Evolutionary conservation across 2,113 vertebrate genomes (phyloP).

Genomic region (Prochilodus magdalenae): DNA sequence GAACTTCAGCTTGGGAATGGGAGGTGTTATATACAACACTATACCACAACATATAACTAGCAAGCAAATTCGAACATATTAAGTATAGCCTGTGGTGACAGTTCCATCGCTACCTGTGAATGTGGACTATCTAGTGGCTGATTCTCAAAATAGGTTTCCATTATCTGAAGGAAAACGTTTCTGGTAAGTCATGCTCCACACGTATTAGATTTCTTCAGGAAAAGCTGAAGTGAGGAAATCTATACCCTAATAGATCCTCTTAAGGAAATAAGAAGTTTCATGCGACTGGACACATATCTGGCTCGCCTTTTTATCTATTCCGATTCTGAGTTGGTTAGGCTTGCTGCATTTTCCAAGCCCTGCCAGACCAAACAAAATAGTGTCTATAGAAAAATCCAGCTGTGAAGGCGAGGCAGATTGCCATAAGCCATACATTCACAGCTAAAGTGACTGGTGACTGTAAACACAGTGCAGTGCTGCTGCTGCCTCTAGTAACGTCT

Average conservation of each 20-base stretch:
- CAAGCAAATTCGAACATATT: no score
- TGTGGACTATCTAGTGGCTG: no score
- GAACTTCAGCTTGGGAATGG: no score
- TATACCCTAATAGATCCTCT: not conserved
- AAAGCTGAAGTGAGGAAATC: not conserved
- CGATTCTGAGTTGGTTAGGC: not conserved
- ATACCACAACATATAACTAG: no score
- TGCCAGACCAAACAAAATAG: conserved; percentile 13
- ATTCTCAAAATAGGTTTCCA: no score
- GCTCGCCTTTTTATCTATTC: not conserved
- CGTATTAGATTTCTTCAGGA: not conserved
- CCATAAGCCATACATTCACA: conserved; percentile 15
- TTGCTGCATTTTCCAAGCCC: conserved; percentile 13
- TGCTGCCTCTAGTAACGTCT: not conserved
- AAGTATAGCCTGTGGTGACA: no score
- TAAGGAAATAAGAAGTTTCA: not conserved
- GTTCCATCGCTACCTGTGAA: no score
- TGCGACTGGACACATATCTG: not conserved
- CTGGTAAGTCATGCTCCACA: no score
- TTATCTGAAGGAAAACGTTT: no score
- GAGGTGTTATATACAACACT: no score
- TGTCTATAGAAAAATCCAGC: conserved; percentile 19
- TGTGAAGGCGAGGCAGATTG: conserved; percentile 20
- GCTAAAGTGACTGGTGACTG: conserved; percentile 13
- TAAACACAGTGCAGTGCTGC: not conserved